Evolutionary conservation across 2,888 invertebrate genomes (phyloP), one percentile per base, ranked within the genome.

Genomic region (Clivina fossor): DNA sequence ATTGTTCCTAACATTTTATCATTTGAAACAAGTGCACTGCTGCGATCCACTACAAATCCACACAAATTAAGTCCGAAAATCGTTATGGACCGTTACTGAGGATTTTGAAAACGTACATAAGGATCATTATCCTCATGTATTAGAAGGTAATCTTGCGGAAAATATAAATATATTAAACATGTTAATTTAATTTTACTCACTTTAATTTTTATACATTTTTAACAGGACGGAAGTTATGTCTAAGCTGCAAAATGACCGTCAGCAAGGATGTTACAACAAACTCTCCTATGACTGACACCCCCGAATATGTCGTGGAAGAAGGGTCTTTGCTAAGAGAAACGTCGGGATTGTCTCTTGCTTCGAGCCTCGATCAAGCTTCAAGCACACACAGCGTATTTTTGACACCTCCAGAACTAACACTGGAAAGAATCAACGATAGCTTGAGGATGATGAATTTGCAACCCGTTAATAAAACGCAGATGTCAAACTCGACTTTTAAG

Each of bases 121-220:
- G 30, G 30, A 30, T 30, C 30, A 5, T 30, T 30, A 30, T 30
- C 30, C 30, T 30, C 30, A 30, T 30, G 30, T 30, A 30, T 30
- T 30, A 30, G 30, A 30, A 30, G 7, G 30, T 30, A 30, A 30
- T 30, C 7, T 30, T 4, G 30, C 30, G 30, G 30, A 30, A 30
- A 30, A 30, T 30, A 30, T 30, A 30, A 30, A 30, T 30, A 30
- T 30, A 30, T 30, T 30, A 30, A 30, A 30, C 30, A 30, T 30
- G 30, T 30, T 30, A 30, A 30, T 30, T 30, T 30, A 30, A 30
- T 30, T 30, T 30, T 30, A 30, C 30, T 30, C 30, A 30, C 13
- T 30, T 30, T 2, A 30, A 30, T 30, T 30, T 30, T 30, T 30
- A 30, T 30, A 30, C 30, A 30, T 30, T 30, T 30, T 30, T 30